phyloP scores from a whole-genome alignment of 2,797 vertebrate species.

The Mus caroli region DNA sequence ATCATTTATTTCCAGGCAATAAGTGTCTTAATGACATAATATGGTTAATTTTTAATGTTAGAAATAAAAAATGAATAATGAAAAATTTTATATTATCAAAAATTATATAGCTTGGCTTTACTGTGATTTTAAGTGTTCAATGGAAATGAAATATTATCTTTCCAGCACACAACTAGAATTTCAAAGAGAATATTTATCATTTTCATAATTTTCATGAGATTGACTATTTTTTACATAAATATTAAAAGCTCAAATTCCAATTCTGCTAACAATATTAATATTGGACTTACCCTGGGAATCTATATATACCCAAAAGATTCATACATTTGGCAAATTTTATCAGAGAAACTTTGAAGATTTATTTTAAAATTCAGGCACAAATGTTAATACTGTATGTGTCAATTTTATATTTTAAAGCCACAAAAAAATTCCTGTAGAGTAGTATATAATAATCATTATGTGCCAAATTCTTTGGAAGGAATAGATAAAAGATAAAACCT shows the following conservation, averaged over 20 bases:
- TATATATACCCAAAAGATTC: background rate
- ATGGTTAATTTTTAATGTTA: slow-evolving; percentile 15
- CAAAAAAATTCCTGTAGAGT: background rate
- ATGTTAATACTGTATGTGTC: background rate
- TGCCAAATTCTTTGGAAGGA: slow-evolving; percentile 50
- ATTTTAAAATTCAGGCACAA: slow-evolving; percentile 62
- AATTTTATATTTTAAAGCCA: slow-evolving; percentile 44
- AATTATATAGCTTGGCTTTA: background rate
- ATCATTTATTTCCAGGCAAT: background rate
- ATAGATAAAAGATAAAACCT: background rate
- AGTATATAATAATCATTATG: slow-evolving; percentile 4
- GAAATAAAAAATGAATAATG: background rate
- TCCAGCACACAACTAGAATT: slow-evolving; percentile 15
- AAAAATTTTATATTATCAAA: slow-evolving; percentile 23
- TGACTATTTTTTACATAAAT: slow-evolving; percentile 19
- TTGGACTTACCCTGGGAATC: background rate
- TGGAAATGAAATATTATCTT: slow-evolving; percentile 49
- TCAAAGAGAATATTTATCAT: background rate
- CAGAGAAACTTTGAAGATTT: slow-evolving; percentile 18
- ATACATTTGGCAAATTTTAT: background rate
- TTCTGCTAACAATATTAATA: slow-evolving; percentile 1
- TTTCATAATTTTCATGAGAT: slow-evolving; percentile 11
- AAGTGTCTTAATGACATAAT: background rate
- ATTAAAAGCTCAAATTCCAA: background rate
- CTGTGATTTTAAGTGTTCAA: background rate